Evolutionary conservation across 2,888 invertebrate species (phyloP).

Genomic region (Leptothorax acervorum): DNA sequence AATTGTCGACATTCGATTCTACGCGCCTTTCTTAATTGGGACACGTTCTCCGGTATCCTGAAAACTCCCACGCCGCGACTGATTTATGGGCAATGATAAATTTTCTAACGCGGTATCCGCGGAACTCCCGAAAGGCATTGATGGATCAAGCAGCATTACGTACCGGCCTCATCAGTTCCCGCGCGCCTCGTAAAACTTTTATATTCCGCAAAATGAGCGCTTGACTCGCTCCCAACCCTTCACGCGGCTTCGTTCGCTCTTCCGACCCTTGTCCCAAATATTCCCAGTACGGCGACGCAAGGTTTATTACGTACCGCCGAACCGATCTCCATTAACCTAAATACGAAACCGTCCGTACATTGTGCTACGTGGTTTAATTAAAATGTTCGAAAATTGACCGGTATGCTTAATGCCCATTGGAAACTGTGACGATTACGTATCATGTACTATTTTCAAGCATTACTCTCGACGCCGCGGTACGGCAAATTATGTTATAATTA

Average conservation of each 20-base stretch:
- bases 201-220: slow-evolving; percentile 71
- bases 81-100: slow-evolving; percentile 77
- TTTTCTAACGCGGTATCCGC: slow-evolving; percentile 63
- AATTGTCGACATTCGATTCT: slow-evolving; percentile 7
- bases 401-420: slow-evolving; percentile 40
- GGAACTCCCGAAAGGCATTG: slow-evolving; percentile 74
- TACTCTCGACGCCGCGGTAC: slow-evolving; percentile 12
- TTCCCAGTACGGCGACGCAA: slow-evolving; percentile 37
- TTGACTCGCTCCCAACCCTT: slow-evolving; percentile 45
- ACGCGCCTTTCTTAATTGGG: slow-evolving; percentile 27
- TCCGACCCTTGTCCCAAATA: slow-evolving; percentile 29
- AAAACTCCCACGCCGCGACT: slow-evolving; percentile 63
- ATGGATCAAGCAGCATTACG: slow-evolving; percentile 77
- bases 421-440: slow-evolving; percentile 46
- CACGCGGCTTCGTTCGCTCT: neutral
- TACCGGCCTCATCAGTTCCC: slow-evolving; percentile 71
- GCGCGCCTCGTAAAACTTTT: slow-evolving; percentile 75
- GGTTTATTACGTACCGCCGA: slow-evolving; percentile 59
- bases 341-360: slow-evolving; percentile 20
- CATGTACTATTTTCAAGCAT: slow-evolving; percentile 57
- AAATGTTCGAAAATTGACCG: slow-evolving; percentile 55
- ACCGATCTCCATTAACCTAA: slow-evolving; percentile 60
- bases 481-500: slow-evolving; percentile 60
- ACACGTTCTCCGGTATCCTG: slow-evolving; percentile 21
- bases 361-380: slow-evolving; percentile 49